Evolutionary conservation across 2,888 invertebrate genomes (phyloP), one percentile per base, ranked within the genome.

Genomic region (Eucera pruinosa): DNA sequence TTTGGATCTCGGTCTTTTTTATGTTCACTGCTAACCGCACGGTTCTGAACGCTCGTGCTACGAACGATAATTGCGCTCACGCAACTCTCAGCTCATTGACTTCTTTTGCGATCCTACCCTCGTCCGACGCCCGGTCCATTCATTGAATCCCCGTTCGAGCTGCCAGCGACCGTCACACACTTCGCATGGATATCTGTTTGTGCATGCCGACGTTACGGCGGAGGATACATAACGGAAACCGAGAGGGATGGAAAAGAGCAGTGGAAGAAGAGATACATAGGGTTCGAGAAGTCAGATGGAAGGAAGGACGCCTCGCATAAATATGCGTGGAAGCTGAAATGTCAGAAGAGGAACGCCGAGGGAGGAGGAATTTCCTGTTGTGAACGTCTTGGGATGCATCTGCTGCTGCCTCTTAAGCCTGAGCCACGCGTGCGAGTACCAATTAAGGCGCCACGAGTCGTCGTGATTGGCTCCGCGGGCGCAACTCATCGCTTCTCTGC

Each of bases 361-460:
- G 70, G 89, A 87, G 87, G 87, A 89, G 87, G 87, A 89, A 89
- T 91, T 91, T 91, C 90, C 91, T 91, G 91, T 91, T 90, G 89
- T 88, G 88, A 90, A 88, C 90, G 86, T 90, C 90, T 91, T 89
- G 85, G 82, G 88, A 88, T 89, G 89, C 91, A 90, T 90, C 90
- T 90, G 89, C 87, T 52, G 77, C 78, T 83, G 83, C 83, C 83
- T 88, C 86, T 87, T 87, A 87, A 87, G 84, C 79, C 76, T 71
- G 76, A 83, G 82, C 78, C 79, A 83, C 83, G 85, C 82, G 85
- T 78, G 78, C 83, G 80, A 85, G 83, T 81, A 83, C 83, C 78
- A 83, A 85, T 85, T 85, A 85, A 83, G 81, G 85, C 84, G 85
- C 83, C 83, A 85, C 81, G 81, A 77, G 79, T 77, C 77, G 73